Evolutionary conservation across 2,113 vertebrate species (phyloP).

Genomic region (Chlamydotis undulata): DNA sequence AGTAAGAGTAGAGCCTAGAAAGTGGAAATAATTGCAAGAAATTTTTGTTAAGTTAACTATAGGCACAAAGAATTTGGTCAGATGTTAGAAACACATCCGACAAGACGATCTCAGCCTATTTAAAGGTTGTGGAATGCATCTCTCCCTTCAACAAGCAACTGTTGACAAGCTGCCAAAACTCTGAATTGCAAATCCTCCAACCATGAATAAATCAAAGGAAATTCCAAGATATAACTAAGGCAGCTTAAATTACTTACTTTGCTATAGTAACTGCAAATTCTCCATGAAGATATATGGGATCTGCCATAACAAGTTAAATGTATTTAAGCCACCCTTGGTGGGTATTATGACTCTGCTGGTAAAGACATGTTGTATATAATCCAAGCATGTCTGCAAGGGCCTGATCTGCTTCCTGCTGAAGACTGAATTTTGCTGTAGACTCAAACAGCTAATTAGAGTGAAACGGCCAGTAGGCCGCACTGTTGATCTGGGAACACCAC

Average conservation of each 20-base stretch:
- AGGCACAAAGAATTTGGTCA: conserved; percentile 28
- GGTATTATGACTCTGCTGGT: background rate
- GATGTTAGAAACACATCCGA: conserved; percentile 11
- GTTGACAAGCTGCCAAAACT: conserved; percentile 57
- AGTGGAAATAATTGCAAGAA: background rate
- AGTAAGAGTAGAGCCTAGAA: background rate
- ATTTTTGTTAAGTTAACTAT: background rate
- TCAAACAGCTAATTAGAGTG: background rate
- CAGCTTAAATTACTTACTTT: conserved; percentile 37
- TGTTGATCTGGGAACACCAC: conserved; percentile 5
- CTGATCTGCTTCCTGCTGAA: background rate
- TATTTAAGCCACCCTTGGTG: background rate
- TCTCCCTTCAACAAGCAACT: conserved; percentile 5
- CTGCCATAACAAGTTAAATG: conserved; percentile 9
- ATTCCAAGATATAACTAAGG: conserved; percentile 58
- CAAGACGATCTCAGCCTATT: conserved; percentile 18
- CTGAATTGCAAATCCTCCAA: conserved; percentile 48
- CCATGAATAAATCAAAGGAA: conserved; percentile 65
- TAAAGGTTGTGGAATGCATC: conserved; percentile 52
- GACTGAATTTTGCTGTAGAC: background rate
- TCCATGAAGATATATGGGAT: conserved; percentile 5
- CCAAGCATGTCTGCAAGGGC: background rate
- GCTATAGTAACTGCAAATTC: conserved; percentile 38
- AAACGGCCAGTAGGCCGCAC: conserved; percentile 46
- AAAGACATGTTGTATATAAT: background rate